These are phyloP conservation scores for Bombylius major DNA, from an alignment of 2,888 invertebrate species.

Conservation along the genomic window DNA sequence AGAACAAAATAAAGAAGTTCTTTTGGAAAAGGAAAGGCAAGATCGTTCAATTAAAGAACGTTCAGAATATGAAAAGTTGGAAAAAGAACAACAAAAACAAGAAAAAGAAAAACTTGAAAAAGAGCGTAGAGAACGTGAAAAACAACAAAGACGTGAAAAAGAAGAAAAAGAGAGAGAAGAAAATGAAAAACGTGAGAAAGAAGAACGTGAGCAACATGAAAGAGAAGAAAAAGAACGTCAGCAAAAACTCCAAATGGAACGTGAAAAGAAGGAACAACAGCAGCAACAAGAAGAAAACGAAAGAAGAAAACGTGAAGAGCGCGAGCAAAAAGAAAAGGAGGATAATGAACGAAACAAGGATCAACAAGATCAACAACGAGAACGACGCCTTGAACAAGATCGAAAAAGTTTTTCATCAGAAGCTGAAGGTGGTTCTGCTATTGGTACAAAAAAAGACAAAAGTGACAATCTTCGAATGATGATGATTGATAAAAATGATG, in stretches of 20 bases:
- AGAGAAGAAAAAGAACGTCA: constrained; percentile 22
- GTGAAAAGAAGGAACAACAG: constrained; percentile 18
- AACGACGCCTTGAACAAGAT: constrained; percentile 24
- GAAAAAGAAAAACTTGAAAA: constrained; percentile 22
- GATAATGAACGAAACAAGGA: constrained; percentile 19
- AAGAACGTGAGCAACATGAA: constrained; percentile 19
- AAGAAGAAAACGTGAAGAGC: constrained; percentile 18
- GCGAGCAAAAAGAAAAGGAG: constrained; percentile 12
- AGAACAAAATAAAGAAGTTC: constrained; percentile 29
- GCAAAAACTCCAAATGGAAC: constrained; percentile 22
- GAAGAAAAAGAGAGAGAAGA: constrained; percentile 26
- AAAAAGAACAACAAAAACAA: constrained; percentile 14
- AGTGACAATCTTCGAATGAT: constrained; percentile 19
- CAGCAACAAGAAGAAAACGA: constrained; percentile 22
- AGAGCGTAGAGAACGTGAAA: constrained; percentile 17
- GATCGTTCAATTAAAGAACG: constrained; percentile 23
- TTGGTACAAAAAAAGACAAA: constrained; percentile 5
- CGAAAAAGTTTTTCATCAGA: constrained; percentile 16
- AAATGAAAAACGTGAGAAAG: constrained; percentile 27
- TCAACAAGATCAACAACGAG: constrained; percentile 17
- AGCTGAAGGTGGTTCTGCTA: constrained; percentile 4
- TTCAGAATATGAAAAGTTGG: constrained; percentile 19
- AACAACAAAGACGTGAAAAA: constrained; percentile 22
- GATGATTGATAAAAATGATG: constrained; percentile 20
- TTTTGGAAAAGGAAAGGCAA: constrained; percentile 19